These are phyloP conservation scores for Pipa parva DNA, from an alignment of 2,113 vertebrate genomes.

Conservation along the genomic window DNA sequence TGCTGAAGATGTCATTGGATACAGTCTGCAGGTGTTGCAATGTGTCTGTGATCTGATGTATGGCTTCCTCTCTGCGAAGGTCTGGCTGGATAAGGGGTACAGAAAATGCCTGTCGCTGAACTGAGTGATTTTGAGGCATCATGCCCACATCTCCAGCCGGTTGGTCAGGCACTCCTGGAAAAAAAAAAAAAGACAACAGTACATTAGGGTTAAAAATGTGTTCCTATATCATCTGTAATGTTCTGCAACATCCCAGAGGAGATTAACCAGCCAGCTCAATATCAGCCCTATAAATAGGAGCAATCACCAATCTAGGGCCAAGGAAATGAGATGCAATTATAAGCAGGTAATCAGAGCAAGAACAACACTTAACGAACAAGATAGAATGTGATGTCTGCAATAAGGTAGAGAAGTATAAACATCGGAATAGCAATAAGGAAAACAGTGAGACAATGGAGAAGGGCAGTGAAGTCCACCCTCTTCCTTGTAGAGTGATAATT, in stretches of 20 bases:
- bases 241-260: neutral
- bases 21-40: constrained; percentile 84
- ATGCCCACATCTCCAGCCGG: constrained; percentile 43
- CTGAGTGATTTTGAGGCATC: constrained; percentile 75
- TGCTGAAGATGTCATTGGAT: constrained; percentile 88
- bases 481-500: too few relatives aligned
- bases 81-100: constrained; percentile 90
- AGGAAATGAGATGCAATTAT: constrained; percentile 24
- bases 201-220: neutral
- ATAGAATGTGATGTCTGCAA: too few relatives aligned
- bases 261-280: neutral
- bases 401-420: too few relatives aligned
- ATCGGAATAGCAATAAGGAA: too few relatives aligned
- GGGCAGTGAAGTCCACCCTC: too few relatives aligned
- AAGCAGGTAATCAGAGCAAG: constrained; percentile 28
- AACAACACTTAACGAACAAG: constrained; percentile 4
- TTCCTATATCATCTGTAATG: neutral
- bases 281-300: constrained; percentile 18
- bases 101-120: constrained; percentile 82
- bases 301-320: constrained; percentile 3
- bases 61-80: constrained; percentile 85
- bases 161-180: neutral
- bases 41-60: constrained; percentile 86
- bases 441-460: too few relatives aligned
- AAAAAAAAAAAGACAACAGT: neutral